These are phyloP conservation scores for Oligia strigilis DNA, from an alignment of 2,888 invertebrate species.

Conservation along the genomic window DNA sequence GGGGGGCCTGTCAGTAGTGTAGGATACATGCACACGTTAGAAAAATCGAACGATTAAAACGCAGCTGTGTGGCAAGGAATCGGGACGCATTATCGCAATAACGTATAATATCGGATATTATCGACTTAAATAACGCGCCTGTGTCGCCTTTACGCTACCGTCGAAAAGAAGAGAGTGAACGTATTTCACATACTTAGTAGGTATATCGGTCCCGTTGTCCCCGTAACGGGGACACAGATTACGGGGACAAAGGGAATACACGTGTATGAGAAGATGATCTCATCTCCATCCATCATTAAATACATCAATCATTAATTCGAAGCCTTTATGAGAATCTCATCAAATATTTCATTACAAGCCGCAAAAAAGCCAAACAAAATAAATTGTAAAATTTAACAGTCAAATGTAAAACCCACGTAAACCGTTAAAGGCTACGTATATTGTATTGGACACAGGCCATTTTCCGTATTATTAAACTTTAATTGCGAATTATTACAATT, in stretches of 20 bases:
- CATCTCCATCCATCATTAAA: background rate
- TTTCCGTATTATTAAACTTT: conserved; percentile 52
- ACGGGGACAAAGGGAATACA: too few species aligned
- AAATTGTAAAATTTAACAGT: conserved; percentile 8
- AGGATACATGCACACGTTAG: background rate
- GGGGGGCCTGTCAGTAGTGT: background rate
- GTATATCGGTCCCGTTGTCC: background rate
- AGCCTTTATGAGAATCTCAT: background rate
- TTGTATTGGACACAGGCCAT: conserved; percentile 15
- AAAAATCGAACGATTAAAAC: background rate
- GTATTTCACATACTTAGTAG: too few species aligned
- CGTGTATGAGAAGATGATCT: background rate
- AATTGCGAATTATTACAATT: conserved; percentile 54
- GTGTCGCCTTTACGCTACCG: background rate
- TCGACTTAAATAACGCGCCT: background rate
- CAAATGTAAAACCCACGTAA: conserved; percentile 11
- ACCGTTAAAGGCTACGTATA: background rate
- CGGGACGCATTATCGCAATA: background rate
- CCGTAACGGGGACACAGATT: too few species aligned
- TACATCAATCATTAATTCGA: background rate
- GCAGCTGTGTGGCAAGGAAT: background rate
- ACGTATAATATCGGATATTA: background rate
- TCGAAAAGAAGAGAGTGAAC: background rate
- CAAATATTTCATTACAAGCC: too few species aligned
- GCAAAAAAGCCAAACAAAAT: background rate